phyloP scores from a whole-genome alignment of 1,140 invertebrate species.

The Gryon sp. region DNA sequence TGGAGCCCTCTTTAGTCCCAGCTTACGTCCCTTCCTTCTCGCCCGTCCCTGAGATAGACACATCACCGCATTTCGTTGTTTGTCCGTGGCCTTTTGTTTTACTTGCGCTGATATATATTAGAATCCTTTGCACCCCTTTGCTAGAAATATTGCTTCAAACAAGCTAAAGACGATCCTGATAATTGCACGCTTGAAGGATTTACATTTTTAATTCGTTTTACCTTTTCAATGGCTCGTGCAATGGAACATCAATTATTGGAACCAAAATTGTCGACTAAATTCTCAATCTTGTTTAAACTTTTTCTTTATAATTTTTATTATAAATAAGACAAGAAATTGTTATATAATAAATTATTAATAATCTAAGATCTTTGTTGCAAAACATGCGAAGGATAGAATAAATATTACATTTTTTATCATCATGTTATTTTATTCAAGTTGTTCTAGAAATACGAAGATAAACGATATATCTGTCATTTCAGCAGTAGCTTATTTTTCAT shows the following conservation, averaged over 20 bases:
- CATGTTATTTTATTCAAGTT: too few species aligned
- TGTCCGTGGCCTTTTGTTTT: slow-evolving; percentile 76
- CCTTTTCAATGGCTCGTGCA: too few species aligned
- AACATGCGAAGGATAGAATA: too few species aligned
- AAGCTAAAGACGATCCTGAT: slow-evolving; percentile 1
- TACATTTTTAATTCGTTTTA: slow-evolving; percentile 23
- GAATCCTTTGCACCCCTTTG: slow-evolving; percentile 37
- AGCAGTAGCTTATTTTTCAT: slow-evolving; percentile 70
- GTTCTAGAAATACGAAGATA: too few species aligned
- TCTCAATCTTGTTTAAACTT: too few species aligned
- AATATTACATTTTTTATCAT: too few species aligned
- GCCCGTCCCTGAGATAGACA: slow-evolving; percentile 74
- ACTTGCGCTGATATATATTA: slow-evolving; percentile 74
- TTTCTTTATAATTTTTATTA: too few species aligned
- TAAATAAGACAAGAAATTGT: too few species aligned
- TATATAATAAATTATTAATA: too few species aligned
- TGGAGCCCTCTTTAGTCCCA: slow-evolving; percentile 59
- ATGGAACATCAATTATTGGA: too few species aligned
- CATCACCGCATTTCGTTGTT: slow-evolving; percentile 75
- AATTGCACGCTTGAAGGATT: slow-evolving; percentile 27
- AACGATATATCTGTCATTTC: slow-evolving; percentile 63
- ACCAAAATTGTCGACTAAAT: too few species aligned
- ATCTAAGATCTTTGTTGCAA: too few species aligned
- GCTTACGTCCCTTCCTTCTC: slow-evolving; percentile 63
- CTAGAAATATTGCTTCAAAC: slow-evolving; percentile 39